Base-by-base conservation (phyloP, 2,113 vertebrate species). In the Tachysurus vachellii region DNA sequence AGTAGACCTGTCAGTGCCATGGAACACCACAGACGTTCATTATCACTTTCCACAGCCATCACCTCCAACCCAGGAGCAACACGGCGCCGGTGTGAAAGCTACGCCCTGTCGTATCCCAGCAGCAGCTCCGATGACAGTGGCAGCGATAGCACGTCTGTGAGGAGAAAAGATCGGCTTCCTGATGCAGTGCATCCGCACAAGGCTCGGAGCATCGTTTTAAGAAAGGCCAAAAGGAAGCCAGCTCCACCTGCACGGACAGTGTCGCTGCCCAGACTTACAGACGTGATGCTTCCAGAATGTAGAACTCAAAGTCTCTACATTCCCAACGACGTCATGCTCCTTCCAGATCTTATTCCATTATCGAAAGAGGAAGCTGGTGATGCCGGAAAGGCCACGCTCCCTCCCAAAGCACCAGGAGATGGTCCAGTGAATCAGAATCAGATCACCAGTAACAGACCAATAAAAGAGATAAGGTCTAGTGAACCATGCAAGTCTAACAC, bases 211-310 rank as follows among this genome's bases (percentile, higher is more conserved):
- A 97, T 99, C 53, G 95, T 94, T 5, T 94, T 98, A 85, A 96
- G 89, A 92, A 99, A 99, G 91, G 96, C 92, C n/a, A 96, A 95
- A 92, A 97, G 95, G 91, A 95, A 97, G 85, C 98, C 98, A 0
- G 94, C 92, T 0, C 97, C 97, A 0, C 97, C 98, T 1, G 93
- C 85, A 0, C 96, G 96, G 19, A 94, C 95, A 0, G 94, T 95
- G 4, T 99, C 97, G 0, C 94, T 99, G 26, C 94, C 96, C 83
- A 96, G 96, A 92, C 92, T 64, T 90, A 82, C 3, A 19, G 13
- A 57, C 3, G 85, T 61, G 0, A 68, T 75, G 0, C 80, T 92
- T 68, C 94, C 92, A 83, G 96, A 96, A 0, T 93, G 95, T 88
- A 93, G 96, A 50, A 96, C 95, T 71, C 94, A 95, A 88, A 96